Evolutionary conservation across 2,113 vertebrate genomes (phyloP).

Genomic region (Meriones unguiculatus): DNA sequence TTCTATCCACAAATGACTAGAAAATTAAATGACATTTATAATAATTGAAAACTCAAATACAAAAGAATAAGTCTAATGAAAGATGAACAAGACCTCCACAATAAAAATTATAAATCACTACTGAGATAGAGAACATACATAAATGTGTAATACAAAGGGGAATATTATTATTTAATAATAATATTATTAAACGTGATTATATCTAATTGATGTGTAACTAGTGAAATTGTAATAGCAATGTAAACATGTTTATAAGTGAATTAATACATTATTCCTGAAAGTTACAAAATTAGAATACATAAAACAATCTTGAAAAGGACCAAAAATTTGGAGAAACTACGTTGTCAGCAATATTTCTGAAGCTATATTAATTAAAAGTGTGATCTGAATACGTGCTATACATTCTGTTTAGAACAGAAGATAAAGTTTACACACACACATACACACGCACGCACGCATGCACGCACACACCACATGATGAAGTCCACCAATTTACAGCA

Average conservation of each 20-base stretch:
- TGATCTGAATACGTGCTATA: neutral
- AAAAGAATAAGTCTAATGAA: slow-evolving; percentile 53
- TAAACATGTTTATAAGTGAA: neutral
- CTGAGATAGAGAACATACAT: slow-evolving; percentile 3
- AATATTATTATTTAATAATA: too few relatives aligned
- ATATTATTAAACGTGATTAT: slow-evolving; percentile 13
- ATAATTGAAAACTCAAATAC: neutral
- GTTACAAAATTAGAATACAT: neutral
- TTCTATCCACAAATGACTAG: neutral
- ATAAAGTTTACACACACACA: neutral
- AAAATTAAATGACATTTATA: slow-evolving; percentile 49
- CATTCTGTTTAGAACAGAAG: neutral
- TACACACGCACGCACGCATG: neutral
- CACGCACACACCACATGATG: neutral
- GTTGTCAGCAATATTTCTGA: neutral
- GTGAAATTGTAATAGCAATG: neutral
- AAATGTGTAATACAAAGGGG: neutral
- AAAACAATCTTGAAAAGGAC: neutral
- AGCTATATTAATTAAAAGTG: neutral
- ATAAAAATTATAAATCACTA: slow-evolving; percentile 24
- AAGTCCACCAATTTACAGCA: neutral
- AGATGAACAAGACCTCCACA: neutral
- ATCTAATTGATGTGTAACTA: neutral
- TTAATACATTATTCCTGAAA: slow-evolving; percentile 10
- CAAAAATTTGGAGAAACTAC: neutral